These are phyloP conservation scores for Erpetoichthys calabaricus DNA, from an alignment of 2,797 vertebrate species.

Conservation along the genomic window DNA sequence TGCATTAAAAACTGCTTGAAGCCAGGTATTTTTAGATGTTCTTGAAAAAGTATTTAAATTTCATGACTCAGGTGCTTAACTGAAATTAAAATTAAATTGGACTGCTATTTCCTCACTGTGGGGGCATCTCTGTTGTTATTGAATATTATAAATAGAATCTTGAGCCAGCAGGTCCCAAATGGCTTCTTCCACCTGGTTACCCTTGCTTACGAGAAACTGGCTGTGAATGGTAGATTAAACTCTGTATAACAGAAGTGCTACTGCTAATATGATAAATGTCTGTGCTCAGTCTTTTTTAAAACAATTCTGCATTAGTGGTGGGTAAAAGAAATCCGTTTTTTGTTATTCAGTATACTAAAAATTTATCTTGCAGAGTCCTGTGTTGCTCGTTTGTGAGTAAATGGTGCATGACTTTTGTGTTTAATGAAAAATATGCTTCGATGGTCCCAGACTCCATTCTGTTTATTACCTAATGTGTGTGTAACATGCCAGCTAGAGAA, in stretches of 20 bases:
- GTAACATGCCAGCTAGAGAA: no score
- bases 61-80: slow-evolving; percentile 18
- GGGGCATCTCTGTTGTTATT: slow-evolving; percentile 25
- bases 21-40: slow-evolving; percentile 25
- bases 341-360: no score
- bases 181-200: slow-evolving; percentile 21
- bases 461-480: no score
- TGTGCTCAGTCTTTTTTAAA: neutral
- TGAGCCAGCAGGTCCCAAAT: slow-evolving; percentile 28
- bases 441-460: no score
- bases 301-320: no score
- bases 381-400: no score
- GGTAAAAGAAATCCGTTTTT: no score
- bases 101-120: slow-evolving; percentile 24
- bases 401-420: no score
- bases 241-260: slow-evolving; percentile 18
- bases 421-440: no score
- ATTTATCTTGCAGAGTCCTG: no score
- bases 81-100: slow-evolving; percentile 20
- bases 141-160: slow-evolving; percentile 37
- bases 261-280: slow-evolving; percentile 13
- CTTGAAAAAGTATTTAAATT: slow-evolving; percentile 27
- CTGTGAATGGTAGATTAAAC: slow-evolving; percentile 34
- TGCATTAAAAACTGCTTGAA: no score
- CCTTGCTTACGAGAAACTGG: slow-evolving; percentile 22